Base-by-base conservation (phyloP, 2,113 vertebrate species). In the Brachirus orientalis region DNA sequence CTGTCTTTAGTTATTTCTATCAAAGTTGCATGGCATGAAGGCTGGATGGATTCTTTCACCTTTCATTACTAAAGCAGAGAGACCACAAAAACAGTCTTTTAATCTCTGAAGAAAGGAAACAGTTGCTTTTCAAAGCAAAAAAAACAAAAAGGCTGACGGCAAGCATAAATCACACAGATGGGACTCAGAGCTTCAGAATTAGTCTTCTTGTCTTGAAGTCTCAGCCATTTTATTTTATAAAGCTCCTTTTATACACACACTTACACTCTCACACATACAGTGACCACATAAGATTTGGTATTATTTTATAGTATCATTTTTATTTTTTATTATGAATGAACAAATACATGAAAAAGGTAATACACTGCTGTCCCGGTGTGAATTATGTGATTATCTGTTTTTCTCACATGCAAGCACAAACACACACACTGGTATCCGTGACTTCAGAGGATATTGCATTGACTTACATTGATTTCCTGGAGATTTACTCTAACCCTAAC, bases 81-180 rank as follows among this genome's bases (percentile, higher is more conserved):
- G 50, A 12, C 35, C 48, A 35, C 16, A 17, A 71, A 73, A 45
- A 40, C 22, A 28, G 18, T 16, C 13, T n/a, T 36, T 54, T 52
- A 22, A 54, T 54, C 52, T 74, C 52, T 48, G 36, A 28, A 28
- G 4, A 41, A 75, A 75, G 67, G 69, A 72, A 74, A 69, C 50
- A 57, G 55, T 69, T 56, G 17, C 63, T 67, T 81, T 35, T 55
- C n/a, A 77, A 67, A 75, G 55, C 33, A 8, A 59, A 48, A 50
- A 69, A 69, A n/a, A 11, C 67, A 55, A 79, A 75, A 63, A 35
- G 20, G 13, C 71, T 74, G 74, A 84, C 9, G 10, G 10, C 44
- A 14, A 70, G 11, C 76, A 75, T 87, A 70, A 69, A 77, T 77
- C 72, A 82, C 51, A 64, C 36, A 61, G 50, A 80, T 57, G 51